Evolutionary conservation across 2,797 vertebrate genomes (phyloP).

Genomic region (Cryptoblepharus egeriae): DNA sequence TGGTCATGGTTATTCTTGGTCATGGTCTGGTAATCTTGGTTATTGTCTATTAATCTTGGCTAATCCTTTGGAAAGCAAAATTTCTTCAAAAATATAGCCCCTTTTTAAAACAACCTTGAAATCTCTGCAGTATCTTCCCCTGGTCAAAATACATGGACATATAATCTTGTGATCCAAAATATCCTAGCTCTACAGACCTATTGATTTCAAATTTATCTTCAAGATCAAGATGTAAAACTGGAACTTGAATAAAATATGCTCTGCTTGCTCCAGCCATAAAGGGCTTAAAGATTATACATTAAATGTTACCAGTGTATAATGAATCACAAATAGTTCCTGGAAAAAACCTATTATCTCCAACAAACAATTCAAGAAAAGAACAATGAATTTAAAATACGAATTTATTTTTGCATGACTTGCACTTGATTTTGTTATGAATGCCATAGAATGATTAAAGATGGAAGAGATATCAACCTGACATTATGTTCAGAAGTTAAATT

Average conservation of each 20-base stretch:
- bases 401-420: background rate
- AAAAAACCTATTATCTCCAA: background rate
- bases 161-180: background rate
- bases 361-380: background rate
- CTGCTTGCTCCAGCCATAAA: background rate
- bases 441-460: background rate
- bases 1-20: too few species aligned
- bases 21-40: too few species aligned
- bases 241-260: background rate
- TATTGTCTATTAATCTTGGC: too few species aligned
- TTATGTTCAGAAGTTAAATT: too few species aligned
- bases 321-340: constrained; percentile 1
- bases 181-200: background rate
- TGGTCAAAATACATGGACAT: background rate
- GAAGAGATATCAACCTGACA: background rate
- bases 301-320: background rate
- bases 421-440: constrained; percentile 13
- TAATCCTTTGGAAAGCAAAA: background rate
- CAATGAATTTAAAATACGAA: background rate
- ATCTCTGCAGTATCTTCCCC: background rate
- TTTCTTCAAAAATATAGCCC: background rate
- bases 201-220: background rate
- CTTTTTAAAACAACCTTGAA: background rate
- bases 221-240: background rate
- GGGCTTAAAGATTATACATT: background rate